Percentiles rank a stretch among this genome's conserved stretches.
phyloP scores from a whole-genome alignment of 2,113 vertebrate species.

The Epinephelus lanceolatus region DNA sequence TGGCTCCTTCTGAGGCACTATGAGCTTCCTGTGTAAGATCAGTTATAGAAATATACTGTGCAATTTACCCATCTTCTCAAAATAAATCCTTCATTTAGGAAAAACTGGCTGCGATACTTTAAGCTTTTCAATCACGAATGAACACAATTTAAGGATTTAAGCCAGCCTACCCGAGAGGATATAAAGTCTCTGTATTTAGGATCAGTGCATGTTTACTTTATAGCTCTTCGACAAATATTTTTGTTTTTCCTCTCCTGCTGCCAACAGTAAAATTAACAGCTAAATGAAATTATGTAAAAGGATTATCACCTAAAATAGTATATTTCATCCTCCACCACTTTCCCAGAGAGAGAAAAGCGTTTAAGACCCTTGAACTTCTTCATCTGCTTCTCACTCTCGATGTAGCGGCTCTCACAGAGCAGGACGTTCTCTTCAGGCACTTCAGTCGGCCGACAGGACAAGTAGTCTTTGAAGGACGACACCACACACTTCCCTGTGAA shows the following conservation, averaged over 20 bases:
- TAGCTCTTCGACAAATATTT: neutral
- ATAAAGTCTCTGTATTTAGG: neutral
- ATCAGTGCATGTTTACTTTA: neutral
- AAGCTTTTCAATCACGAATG: neutral
- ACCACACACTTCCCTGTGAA: constrained; percentile 94
- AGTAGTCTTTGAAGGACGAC: constrained; percentile 97
- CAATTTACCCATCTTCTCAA: neutral
- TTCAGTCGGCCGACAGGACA: constrained; percentile 97
- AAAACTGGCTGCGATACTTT: neutral
- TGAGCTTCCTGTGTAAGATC: constrained; percentile 89
- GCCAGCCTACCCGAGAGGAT: neutral
- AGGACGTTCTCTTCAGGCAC: constrained; percentile 94
- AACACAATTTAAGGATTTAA: constrained; percentile 2
- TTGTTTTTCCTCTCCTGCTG: neutral
- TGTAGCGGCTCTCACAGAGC: constrained; percentile 98
- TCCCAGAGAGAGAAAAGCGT: constrained; percentile 96
- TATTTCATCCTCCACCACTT: constrained; percentile 98
- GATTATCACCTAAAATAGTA: constrained; percentile 95
- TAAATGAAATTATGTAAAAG: neutral
- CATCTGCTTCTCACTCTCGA: constrained; percentile 98
- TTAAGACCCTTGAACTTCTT: constrained; percentile 99
- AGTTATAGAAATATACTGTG: constrained; percentile 8
- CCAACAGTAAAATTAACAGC: neutral
- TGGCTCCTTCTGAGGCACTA: constrained; percentile 97
- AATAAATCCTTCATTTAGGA: neutral